phyloP scores from a whole-genome alignment of 2,888 invertebrate genomes.

The Lepidochitona cinerea region DNA sequence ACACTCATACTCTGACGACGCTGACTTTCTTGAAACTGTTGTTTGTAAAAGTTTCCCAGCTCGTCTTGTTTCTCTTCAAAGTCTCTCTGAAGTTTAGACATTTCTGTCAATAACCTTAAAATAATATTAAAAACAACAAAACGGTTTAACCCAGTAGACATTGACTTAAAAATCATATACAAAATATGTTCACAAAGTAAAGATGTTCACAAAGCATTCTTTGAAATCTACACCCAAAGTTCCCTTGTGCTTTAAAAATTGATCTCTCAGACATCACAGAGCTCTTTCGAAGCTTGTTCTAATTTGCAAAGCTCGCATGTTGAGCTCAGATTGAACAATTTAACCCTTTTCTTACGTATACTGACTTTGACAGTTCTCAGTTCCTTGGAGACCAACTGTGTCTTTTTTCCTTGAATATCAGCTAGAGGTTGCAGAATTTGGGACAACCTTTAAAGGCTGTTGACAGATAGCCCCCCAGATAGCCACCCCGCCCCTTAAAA shows the following conservation, averaged over 20 bases:
- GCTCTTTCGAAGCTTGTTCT: too few species aligned
- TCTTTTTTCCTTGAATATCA: background rate
- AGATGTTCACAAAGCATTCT: background rate
- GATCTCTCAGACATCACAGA: too few species aligned
- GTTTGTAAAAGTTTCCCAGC: slow-evolving; percentile 33
- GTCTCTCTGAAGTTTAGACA: slow-evolving; percentile 31
- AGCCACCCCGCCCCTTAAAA: too few species aligned
- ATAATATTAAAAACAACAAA: background rate
- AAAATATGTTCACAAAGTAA: too few species aligned
- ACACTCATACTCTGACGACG: background rate
- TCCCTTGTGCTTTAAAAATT: too few species aligned
- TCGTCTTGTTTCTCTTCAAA: slow-evolving; percentile 39
- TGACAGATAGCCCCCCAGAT: background rate
- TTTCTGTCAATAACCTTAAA: slow-evolving; percentile 26
- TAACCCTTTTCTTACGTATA: background rate
- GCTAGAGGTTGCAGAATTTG: background rate
- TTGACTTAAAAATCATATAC: too few species aligned
- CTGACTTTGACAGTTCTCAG: background rate
- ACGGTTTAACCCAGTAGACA: too few species aligned
- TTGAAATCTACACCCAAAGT: too few species aligned
- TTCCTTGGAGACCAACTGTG: too few species aligned
- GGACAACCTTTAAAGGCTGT: background rate
- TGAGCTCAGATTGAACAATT: background rate
- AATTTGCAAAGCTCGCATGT: too few species aligned
- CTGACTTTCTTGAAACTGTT: background rate